A percentile compares a stretch with the other conserved stretches of the same genome.
These are phyloP conservation scores for Drosophila recens DNA, from an alignment of 2,888 invertebrate genomes.

Conservation along the genomic window DNA sequence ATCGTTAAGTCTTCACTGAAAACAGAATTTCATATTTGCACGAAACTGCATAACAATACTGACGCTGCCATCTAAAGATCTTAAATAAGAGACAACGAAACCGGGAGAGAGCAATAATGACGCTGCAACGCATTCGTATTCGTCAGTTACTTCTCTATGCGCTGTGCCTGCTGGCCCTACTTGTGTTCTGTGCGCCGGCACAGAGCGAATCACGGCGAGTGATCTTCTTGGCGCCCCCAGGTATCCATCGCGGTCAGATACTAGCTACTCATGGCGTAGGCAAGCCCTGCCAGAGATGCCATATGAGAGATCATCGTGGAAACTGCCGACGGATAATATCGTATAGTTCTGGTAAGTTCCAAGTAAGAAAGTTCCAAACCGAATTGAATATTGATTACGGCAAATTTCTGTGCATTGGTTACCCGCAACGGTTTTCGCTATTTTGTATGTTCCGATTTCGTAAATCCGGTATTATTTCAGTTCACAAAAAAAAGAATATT, in stretches of 20 bases:
- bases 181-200: slow-evolving; percentile 63
- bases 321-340: slow-evolving; percentile 79
- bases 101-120: slow-evolving; percentile 22
- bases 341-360: slow-evolving; percentile 72
- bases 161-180: slow-evolving; percentile 59
- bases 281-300: slow-evolving; percentile 80
- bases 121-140: slow-evolving; percentile 50
- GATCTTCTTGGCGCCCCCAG: slow-evolving; percentile 77
- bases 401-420: no score
- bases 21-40: slow-evolving; percentile 38
- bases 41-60: slow-evolving; percentile 28
- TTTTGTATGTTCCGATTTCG: no score
- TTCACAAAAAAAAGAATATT: no score
- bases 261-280: slow-evolving; percentile 66
- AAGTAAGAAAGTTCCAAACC: not conserved
- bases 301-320: slow-evolving; percentile 83
- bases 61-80: not conserved
- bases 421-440: no score
- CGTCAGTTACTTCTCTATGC: slow-evolving; percentile 58
- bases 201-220: slow-evolving; percentile 75
- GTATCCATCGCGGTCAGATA: slow-evolving; percentile 74
- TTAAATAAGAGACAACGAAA: not conserved
- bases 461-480: no score
- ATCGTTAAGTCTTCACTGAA: not conserved
- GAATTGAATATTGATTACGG: no score